Evolutionary conservation across 2,113 vertebrate genomes (phyloP).

Genomic region (Symphodus melops): DNA sequence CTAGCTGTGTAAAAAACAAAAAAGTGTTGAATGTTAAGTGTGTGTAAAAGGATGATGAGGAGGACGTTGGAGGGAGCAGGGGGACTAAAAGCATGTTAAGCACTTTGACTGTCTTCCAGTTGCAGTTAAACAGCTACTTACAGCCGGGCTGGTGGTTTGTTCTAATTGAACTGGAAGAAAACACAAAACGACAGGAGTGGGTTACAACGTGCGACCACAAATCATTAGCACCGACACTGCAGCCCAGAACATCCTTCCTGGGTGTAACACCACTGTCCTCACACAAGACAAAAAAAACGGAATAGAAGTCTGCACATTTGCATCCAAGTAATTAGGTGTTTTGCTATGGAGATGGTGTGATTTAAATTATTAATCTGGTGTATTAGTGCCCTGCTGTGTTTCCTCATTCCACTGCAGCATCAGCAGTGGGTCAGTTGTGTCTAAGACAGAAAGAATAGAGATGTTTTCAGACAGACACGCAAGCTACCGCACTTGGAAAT

Average conservation of each 20-base stretch:
- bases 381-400: constrained; percentile 65
- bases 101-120: constrained; percentile 50
- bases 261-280: not conserved
- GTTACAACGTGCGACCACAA: constrained; percentile 54
- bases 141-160: constrained; percentile 37
- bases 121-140: constrained; percentile 71
- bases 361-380: constrained; percentile 75
- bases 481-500: constrained; percentile 48
- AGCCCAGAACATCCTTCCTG: constrained; percentile 19
- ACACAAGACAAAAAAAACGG: not conserved
- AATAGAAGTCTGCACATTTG: constrained; percentile 18
- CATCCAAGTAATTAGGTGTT: constrained; percentile 59
- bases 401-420: constrained; percentile 68
- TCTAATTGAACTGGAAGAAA: constrained; percentile 62
- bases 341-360: constrained; percentile 66
- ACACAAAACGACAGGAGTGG: constrained; percentile 37
- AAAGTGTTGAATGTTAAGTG: constrained; percentile 1
- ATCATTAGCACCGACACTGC: constrained; percentile 46
- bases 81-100: constrained; percentile 69
- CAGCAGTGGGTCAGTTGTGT: constrained; percentile 61
- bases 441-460: constrained; percentile 48
- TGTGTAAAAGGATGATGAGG: not conserved
- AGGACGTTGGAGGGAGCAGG: not conserved
- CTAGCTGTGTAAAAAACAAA: not conserved
- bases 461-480: constrained; percentile 26